Evolutionary conservation across 1,140 invertebrate species (phyloP).

Genomic region (Megalopta genalis): DNA sequence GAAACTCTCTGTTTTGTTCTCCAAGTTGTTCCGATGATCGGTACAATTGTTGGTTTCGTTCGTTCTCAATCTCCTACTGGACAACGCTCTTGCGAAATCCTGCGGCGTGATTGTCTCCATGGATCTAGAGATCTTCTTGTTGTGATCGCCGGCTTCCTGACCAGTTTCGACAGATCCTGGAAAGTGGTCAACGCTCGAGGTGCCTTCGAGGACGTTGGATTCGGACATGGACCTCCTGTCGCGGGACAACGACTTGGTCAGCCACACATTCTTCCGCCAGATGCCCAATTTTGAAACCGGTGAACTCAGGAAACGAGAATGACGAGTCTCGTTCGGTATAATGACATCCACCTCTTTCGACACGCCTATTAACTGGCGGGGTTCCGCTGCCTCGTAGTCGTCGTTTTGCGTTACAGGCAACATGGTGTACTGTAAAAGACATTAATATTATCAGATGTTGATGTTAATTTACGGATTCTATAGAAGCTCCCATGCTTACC

Average conservation of each 20-base stretch:
- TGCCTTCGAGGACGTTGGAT: not conserved
- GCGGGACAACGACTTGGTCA: constrained; percentile 62
- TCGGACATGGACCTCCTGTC: constrained; percentile 49
- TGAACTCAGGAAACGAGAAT: constrained; percentile 41
- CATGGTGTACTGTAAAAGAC: constrained; percentile 27
- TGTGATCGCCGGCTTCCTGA: not conserved
- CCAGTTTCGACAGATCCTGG: constrained; percentile 22
- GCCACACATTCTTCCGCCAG: constrained; percentile 72
- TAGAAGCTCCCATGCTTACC: constrained; percentile 26
- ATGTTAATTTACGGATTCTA: too few species aligned
- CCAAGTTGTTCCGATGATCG: not conserved
- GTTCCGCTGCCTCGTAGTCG: constrained; percentile 71
- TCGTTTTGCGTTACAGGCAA: constrained; percentile 36
- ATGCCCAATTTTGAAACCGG: constrained; percentile 59
- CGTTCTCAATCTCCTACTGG: not conserved
- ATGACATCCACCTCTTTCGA: constrained; percentile 70
- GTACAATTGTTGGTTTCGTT: constrained; percentile 38
- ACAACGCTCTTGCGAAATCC: constrained; percentile 56
- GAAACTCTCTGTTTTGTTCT: not conserved
- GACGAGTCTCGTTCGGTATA: constrained; percentile 69
- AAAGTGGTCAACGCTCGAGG: not conserved
- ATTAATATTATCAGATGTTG: not conserved
- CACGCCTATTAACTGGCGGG: constrained; percentile 62
- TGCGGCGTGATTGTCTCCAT: constrained; percentile 57
- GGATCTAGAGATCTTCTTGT: constrained; percentile 22